A percentile compares a stretch with the other conserved stretches of the same genome.
phyloP scores from a whole-genome alignment of 2,113 vertebrate genomes.

The Chascanopsetta lugubris region DNA sequence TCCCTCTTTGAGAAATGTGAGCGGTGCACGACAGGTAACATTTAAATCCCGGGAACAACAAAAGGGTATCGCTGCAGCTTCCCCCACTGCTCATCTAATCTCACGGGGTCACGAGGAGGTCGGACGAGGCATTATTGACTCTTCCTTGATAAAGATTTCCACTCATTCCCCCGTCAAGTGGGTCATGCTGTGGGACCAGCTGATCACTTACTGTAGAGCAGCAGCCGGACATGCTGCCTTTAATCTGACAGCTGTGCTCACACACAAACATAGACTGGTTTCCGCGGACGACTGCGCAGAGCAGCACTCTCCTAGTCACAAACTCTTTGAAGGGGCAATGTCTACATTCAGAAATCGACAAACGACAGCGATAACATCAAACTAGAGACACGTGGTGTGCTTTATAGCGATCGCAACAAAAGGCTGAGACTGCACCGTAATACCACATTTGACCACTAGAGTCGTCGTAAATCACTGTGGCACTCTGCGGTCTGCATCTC shows the following conservation, averaged over 20 bases:
- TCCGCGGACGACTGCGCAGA: background rate
- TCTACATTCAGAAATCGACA: too few species aligned
- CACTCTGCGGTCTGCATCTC: too few species aligned
- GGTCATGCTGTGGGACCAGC: conserved; percentile 15
- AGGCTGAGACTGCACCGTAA: too few species aligned
- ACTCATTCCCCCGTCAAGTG: conserved; percentile 36
- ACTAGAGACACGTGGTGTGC: too few species aligned
- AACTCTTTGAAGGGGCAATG: background rate
- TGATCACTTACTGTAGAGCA: conserved; percentile 21
- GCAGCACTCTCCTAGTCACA: background rate
- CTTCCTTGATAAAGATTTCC: conserved; percentile 31
- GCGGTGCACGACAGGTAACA: background rate
- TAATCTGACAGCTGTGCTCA: conserved; percentile 13
- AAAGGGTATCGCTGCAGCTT: background rate
- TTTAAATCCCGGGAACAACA: background rate
- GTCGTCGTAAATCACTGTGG: too few species aligned
- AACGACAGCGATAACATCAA: too few species aligned
- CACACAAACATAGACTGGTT: conserved; percentile 14
- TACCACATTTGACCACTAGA: too few species aligned
- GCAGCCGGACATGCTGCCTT: conserved; percentile 2
- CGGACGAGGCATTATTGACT: conserved; percentile 15
- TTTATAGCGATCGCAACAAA: too few species aligned
- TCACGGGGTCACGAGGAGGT: conserved; percentile 22
- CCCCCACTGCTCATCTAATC: background rate
- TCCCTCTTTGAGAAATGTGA: background rate